A percentile compares a stretch with the other conserved stretches of the same genome.
Conservation (phyloP, 1,140 invertebrate genomes). For the Lepidotrigona ventralis region DNA sequence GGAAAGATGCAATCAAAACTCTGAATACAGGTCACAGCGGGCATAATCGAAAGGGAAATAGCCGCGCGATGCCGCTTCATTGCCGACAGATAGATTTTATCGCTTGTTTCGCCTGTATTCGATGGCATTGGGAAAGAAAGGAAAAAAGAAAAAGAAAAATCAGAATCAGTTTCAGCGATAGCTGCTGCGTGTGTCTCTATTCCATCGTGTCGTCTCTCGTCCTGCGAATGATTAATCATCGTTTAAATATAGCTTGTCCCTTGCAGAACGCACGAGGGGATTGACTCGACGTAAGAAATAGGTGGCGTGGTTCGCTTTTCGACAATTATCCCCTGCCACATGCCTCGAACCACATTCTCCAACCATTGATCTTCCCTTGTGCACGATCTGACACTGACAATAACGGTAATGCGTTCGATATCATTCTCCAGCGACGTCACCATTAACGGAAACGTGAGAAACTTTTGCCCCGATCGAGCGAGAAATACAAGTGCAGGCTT, state of each 20-base stretch:
- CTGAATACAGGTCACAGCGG: constrained; percentile 31
- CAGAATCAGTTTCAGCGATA: background rate
- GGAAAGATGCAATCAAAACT: constrained; percentile 38
- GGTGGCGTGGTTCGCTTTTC: background rate
- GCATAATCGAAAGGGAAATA: constrained; percentile 36
- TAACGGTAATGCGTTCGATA: constrained; percentile 14
- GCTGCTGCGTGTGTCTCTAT: background rate
- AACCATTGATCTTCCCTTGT: constrained; percentile 56
- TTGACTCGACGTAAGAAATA: constrained; percentile 33
- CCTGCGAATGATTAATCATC: constrained; percentile 76
- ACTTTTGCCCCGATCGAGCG: background rate
- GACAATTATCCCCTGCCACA: constrained; percentile 61
- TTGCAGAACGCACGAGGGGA: constrained; percentile 53
- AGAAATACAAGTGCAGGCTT: background rate
- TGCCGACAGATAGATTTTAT: constrained; percentile 28
- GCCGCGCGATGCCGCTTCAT: background rate
- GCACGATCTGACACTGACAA: constrained; percentile 43
- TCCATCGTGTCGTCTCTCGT: constrained; percentile 47
- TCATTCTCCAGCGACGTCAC: background rate
- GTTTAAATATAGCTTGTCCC: constrained; percentile 69
- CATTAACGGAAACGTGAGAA: constrained; percentile 1
- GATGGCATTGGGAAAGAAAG: constrained; percentile 54
- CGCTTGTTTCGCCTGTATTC: constrained; percentile 27
- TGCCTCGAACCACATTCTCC: constrained; percentile 43
- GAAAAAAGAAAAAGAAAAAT: background rate